phyloP scores from a whole-genome alignment of 2,888 invertebrate genomes.

The Diabrotica balteata region DNA sequence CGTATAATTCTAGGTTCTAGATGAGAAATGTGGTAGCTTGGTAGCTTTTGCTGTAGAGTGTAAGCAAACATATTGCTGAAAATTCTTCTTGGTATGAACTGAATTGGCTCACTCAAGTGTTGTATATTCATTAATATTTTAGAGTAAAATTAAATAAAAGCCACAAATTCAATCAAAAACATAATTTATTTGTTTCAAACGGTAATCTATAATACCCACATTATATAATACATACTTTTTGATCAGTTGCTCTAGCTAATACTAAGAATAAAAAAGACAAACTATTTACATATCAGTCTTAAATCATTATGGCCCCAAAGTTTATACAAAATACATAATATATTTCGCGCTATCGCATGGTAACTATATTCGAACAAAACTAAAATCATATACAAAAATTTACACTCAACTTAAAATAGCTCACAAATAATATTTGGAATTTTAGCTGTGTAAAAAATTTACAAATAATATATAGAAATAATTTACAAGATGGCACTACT shows the following conservation, averaged over 20 bases:
- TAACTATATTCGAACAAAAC: slow-evolving; percentile 10
- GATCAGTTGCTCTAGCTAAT: slow-evolving; percentile 41
- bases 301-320: slow-evolving; percentile 45
- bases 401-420: slow-evolving; percentile 11
- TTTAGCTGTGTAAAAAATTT: slow-evolving; percentile 24
- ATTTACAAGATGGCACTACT: background rate
- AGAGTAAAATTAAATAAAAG: background rate
- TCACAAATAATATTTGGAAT: slow-evolving; percentile 30
- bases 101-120: too few relatives aligned
- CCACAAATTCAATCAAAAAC: slow-evolving; percentile 15
- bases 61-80: too few relatives aligned
- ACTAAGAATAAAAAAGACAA: slow-evolving; percentile 36
- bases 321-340: slow-evolving; percentile 32
- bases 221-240: slow-evolving; percentile 40
- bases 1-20: too few relatives aligned
- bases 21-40: too few relatives aligned
- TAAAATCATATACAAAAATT: slow-evolving; percentile 13
- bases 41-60: too few relatives aligned
- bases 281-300: slow-evolving; percentile 51
- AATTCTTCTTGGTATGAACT: too few relatives aligned
- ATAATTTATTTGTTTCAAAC: slow-evolving; percentile 29
- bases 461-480: slow-evolving; percentile 18
- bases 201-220: slow-evolving; percentile 38
- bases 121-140: background rate
- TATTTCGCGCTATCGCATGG: slow-evolving; percentile 31